A percentile compares a stretch with the other conserved stretches of the same genome.
Conservation (phyloP, 2,888 invertebrate genomes). For the Ectemnius continuus region DNA sequence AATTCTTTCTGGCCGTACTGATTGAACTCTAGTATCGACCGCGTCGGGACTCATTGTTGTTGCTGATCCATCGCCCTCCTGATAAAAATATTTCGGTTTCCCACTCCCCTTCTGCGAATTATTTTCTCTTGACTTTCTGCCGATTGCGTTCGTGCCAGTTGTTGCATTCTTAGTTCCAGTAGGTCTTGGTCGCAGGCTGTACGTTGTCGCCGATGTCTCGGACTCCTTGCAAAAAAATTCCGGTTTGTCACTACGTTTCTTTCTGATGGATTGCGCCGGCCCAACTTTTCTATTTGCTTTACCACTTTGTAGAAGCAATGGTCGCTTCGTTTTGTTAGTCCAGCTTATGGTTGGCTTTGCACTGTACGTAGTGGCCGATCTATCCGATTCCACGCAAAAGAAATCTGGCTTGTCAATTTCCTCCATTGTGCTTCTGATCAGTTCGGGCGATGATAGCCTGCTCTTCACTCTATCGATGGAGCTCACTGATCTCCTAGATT, state of each 20-base stretch:
- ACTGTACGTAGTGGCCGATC: constrained; percentile 9
- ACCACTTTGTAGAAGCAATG: not conserved
- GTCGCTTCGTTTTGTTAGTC: not conserved
- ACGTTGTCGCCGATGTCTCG: constrained; percentile 12
- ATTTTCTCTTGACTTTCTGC: not conserved
- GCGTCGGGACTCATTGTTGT: not conserved
- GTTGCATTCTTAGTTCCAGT: not conserved
- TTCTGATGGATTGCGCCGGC: not conserved
- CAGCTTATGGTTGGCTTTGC: not conserved
- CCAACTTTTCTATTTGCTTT: not conserved
- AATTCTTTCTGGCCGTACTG: not conserved
- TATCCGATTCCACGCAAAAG: constrained; percentile 27
- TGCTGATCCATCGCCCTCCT: constrained; percentile 4
- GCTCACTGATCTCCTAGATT: constrained; percentile 7
- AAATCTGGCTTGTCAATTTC: constrained; percentile 15
- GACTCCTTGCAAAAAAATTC: constrained; percentile 18
- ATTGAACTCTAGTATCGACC: not conserved
- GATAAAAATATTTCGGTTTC: not conserved
- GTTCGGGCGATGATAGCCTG: not conserved
- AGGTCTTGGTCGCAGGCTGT: not conserved
- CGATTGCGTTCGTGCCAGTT: not conserved
- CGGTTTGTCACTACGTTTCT: not conserved
- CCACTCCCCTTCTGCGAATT: not conserved
- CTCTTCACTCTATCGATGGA: not conserved
- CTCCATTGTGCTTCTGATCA: not conserved